phyloP scores from a whole-genome alignment of 2,888 invertebrate species.

The Nomada fabriciana region DNA sequence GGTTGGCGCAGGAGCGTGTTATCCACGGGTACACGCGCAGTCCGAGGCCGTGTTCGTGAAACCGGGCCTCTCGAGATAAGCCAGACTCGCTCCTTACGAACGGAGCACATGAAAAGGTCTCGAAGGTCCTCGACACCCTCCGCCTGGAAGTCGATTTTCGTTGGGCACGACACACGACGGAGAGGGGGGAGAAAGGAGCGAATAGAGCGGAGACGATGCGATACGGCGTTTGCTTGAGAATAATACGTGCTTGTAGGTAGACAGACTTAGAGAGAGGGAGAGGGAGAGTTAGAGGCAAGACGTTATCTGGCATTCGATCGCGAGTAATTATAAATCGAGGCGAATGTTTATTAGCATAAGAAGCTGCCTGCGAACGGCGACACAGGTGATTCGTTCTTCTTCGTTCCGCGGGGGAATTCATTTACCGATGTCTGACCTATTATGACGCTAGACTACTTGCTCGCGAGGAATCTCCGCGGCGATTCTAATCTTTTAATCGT shows the following conservation, averaged over 20 bases:
- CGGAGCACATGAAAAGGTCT: conserved; percentile 71
- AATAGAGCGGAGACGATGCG: neutral
- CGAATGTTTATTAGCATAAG: neutral
- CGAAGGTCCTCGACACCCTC: conserved; percentile 69
- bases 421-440: conserved; percentile 41
- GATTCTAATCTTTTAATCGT: conserved; percentile 25
- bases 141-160: conserved; percentile 58
- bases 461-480: neutral
- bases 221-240: neutral
- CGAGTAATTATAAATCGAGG: conserved; percentile 23
- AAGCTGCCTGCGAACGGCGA: neutral
- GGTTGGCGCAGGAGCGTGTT: conserved; percentile 60
- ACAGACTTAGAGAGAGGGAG: neutral
- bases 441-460: conserved; percentile 44
- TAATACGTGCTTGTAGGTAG: neutral
- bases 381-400: no score
- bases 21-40: conserved; percentile 58
- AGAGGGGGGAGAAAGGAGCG: neutral
- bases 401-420: neutral
- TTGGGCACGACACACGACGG: conserved; percentile 3
- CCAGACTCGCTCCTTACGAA: conserved; percentile 65
- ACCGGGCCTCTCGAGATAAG: conserved; percentile 71
- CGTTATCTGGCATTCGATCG: conserved; percentile 1
- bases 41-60: conserved; percentile 63
- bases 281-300: no score